Percentiles rank a stretch among this genome's conserved stretches.
These are phyloP conservation scores for Heliornis fulica DNA, from an alignment of 2,113 vertebrate genomes.

Conservation along the genomic window DNA sequence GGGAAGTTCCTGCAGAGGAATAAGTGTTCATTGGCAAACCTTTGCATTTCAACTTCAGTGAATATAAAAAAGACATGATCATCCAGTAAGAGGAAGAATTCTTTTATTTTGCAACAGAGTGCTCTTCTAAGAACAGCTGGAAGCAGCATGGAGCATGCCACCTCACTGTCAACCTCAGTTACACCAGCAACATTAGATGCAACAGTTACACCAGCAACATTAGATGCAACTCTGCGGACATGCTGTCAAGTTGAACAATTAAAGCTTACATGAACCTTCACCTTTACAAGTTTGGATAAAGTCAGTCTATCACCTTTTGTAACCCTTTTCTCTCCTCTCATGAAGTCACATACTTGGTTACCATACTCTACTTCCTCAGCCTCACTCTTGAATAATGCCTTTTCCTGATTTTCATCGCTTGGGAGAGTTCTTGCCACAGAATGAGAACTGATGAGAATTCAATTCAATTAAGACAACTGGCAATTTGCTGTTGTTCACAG, in stretches of 20 bases:
- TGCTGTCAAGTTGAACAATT: conserved; percentile 31
- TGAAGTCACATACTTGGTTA: not conserved
- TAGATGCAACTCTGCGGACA: not conserved
- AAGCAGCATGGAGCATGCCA: not conserved
- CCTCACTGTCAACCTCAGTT: not conserved
- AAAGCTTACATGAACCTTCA: conserved; percentile 32
- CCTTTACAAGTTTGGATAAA: conserved; percentile 6
- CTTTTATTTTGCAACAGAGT: not conserved
- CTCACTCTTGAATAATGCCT: not conserved
- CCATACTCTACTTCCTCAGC: not conserved
- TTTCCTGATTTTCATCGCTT: not conserved
- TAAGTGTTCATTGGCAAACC: not conserved
- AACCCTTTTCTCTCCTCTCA: not conserved
- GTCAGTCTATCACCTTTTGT: not conserved
- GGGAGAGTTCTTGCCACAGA: not conserved
- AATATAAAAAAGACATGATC: not conserved
- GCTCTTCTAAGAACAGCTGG: conserved; percentile 22
- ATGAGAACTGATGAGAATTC: conserved; percentile 28
- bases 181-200: not conserved
- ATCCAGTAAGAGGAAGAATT: not conserved
- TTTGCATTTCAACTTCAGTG: not conserved
- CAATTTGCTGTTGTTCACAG: conserved; percentile 49
- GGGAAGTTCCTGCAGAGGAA: conserved; percentile 85
- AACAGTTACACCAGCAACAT: not conserved
- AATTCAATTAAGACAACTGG: conserved; percentile 7